Conservation (phyloP, 2,797 vertebrate genomes). For the Tarsius wallacei region DNA sequence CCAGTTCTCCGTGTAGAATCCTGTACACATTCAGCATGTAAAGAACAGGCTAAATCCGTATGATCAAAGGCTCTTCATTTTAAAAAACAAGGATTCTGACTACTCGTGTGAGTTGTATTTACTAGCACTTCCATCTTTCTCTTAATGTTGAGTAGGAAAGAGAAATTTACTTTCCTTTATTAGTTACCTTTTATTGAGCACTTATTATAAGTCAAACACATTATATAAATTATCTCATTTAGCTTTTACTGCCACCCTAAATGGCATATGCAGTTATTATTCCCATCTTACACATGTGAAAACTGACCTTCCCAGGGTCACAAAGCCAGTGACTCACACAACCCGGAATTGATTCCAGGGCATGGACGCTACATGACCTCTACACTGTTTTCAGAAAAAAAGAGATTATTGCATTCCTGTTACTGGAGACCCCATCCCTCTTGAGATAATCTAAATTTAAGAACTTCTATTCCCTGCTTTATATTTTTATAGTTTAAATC, state of each 20-base stretch:
- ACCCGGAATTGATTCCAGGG: background rate
- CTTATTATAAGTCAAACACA: background rate
- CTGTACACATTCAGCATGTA: background rate
- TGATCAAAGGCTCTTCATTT: background rate
- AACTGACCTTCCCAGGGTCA: background rate
- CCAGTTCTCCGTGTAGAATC: conserved; percentile 12
- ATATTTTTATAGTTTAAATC: conserved; percentile 48
- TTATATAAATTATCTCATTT: background rate
- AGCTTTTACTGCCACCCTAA: background rate
- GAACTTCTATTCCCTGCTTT: background rate
- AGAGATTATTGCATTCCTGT: background rate
- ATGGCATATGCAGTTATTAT: background rate
- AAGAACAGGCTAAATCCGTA: conserved; percentile 20
- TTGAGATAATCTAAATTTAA: conserved; percentile 9
- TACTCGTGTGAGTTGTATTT: background rate
- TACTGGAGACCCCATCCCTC: background rate
- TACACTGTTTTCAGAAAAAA: background rate
- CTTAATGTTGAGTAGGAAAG: conserved; percentile 8
- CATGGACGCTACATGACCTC: accelerated
- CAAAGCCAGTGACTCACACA: background rate
- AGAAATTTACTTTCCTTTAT: background rate
- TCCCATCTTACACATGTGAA: background rate
- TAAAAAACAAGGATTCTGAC: conserved; percentile 14
- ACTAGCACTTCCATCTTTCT: conserved; percentile 63
- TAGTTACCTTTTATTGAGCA: background rate